phyloP scores from a whole-genome alignment of 2,113 vertebrate species.

The Steatornis caripensis region DNA sequence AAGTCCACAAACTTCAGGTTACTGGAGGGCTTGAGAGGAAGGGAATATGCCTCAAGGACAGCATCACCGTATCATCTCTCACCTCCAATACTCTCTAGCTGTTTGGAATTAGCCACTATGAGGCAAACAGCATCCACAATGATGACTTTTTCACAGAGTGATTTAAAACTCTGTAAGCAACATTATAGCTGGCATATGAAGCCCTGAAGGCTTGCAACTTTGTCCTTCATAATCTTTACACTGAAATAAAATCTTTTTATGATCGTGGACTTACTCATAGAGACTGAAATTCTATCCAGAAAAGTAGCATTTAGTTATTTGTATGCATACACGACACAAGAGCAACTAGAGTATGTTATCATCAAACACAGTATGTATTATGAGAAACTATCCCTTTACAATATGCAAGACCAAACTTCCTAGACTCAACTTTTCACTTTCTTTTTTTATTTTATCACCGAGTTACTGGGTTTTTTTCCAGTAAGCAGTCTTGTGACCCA shows the following conservation, averaged over 20 bases:
- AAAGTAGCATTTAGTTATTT: not conserved
- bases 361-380: not conserved
- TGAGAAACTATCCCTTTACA: not conserved
- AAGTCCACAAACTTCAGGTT: not conserved
- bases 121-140: not conserved
- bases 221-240: not conserved
- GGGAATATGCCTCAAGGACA: not conserved
- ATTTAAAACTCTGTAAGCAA: not conserved
- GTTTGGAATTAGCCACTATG: not conserved
- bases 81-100: not conserved
- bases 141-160: not conserved
- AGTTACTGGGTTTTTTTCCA: not conserved
- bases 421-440: not conserved
- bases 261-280: not conserved
- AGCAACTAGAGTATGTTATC: not conserved
- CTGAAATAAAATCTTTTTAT: not conserved
- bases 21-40: not conserved
- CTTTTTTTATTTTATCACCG: not conserved
- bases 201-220: not conserved
- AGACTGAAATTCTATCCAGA: not conserved
- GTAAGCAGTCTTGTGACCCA: not conserved
- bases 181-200: not conserved
- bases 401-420: not conserved
- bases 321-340: not conserved
- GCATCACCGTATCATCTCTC: not conserved